phyloP scores from a whole-genome alignment of 2,888 invertebrate species.

The Sarcophaga subvicina region DNA sequence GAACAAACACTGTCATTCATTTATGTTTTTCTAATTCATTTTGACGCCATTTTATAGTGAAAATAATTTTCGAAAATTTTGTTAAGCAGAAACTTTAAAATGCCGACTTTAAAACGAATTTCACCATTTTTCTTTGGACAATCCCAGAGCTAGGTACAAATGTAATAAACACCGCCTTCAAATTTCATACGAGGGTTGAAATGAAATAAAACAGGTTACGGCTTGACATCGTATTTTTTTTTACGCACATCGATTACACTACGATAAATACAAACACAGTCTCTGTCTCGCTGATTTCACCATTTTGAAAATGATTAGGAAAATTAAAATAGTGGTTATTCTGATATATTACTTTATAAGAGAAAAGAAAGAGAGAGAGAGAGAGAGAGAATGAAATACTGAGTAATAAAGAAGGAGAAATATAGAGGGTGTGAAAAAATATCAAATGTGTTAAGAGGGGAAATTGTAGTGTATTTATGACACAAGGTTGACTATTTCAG shows the following conservation, averaged over 20 bases:
- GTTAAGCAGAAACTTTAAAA: not conserved
- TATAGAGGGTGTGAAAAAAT: not conserved
- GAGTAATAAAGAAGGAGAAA: not conserved
- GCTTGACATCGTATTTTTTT: not conserved
- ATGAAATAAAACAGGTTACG: not conserved
- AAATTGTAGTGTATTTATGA: slow-evolving; percentile 2
- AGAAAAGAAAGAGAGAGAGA: too few species aligned
- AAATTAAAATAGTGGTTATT: too few species aligned
- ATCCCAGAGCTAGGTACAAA: not conserved
- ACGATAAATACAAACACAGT: not conserved
- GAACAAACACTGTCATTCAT: not conserved
- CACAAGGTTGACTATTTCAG: slow-evolving; percentile 14
- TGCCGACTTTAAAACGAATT: slow-evolving; percentile 30
- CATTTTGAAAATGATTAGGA: too few species aligned
- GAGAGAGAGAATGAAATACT: not conserved
- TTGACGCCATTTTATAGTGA: slow-evolving; percentile 23
- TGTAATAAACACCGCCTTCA: slow-evolving; percentile 5
- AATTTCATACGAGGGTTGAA: slow-evolving; percentile 26
- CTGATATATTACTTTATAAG: too few species aligned
- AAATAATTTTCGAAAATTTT: slow-evolving; percentile 3
- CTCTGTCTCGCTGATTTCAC: not conserved
- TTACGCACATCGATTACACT: not conserved
- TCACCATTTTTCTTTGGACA: slow-evolving; percentile 22
- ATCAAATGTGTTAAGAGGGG: not conserved
- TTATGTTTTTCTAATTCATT: not conserved